Conservation (phyloP, 2,888 invertebrate genomes). For the Anagyrus pseudococci region DNA sequence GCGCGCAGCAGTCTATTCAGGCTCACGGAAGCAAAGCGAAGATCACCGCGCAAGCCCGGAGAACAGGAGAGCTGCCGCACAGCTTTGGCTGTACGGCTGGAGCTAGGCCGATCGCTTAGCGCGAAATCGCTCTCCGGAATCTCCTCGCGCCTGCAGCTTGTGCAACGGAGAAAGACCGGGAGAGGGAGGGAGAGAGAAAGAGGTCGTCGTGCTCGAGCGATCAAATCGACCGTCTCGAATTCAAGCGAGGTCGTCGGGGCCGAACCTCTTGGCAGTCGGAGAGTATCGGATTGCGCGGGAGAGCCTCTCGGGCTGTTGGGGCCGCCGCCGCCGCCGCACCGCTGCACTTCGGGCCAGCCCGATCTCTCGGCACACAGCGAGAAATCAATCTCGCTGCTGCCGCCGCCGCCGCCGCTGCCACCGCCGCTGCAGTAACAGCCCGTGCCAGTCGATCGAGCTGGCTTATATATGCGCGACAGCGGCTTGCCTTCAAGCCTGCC, state of each 20-base stretch:
- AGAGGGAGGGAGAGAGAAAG: constrained; percentile 1
- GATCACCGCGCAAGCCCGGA: too few species aligned
- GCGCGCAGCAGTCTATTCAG: too few species aligned
- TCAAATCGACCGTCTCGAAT: constrained; percentile 44
- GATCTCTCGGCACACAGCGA: neutral
- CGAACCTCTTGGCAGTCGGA: too few species aligned
- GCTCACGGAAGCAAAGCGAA: too few species aligned
- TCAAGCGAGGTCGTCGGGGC: constrained; percentile 41
- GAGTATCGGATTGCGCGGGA: constrained; percentile 23
- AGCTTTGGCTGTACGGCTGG: neutral
- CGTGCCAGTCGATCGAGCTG: too few species aligned
- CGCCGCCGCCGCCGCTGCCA: too few species aligned
- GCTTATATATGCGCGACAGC: too few species aligned
- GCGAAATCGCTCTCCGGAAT: constrained; percentile 19
- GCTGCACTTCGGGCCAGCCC: neutral
- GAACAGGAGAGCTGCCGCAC: too few species aligned
- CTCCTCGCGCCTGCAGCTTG: neutral
- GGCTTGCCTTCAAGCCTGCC: too few species aligned
- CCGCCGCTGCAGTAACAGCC: too few species aligned
- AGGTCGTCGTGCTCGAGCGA: constrained; percentile 43
- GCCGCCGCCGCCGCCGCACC: too few species aligned
- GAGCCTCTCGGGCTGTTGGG: too few species aligned
- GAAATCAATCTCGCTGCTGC: neutral
- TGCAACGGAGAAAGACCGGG: neutral
- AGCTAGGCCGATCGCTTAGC: neutral